A percentile compares a stretch with the other conserved stretches of the same genome.
Evolutionary conservation across 1,140 invertebrate genomes (phyloP).

Genomic region (Drosophila bipectinata): DNA sequence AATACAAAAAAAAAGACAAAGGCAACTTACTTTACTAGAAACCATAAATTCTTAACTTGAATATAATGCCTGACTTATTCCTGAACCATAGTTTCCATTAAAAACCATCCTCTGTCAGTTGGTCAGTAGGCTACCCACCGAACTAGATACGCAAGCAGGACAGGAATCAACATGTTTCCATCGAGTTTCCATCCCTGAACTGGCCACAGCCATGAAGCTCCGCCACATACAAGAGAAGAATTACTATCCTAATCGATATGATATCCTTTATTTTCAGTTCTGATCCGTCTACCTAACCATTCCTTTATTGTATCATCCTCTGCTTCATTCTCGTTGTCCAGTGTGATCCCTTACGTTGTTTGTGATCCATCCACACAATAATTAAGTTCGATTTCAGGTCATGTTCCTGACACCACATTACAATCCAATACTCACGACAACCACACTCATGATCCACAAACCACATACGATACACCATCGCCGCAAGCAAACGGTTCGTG

Average conservation of each 20-base stretch:
- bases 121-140: not conserved
- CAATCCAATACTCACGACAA: not conserved
- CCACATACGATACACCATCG: not conserved
- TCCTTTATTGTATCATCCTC: not conserved
- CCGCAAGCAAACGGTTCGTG: slow-evolving; percentile 2
- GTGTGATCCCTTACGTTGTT: slow-evolving; percentile 12
- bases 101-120: not conserved
- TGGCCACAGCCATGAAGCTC: slow-evolving; percentile 42
- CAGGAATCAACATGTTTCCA: not conserved
- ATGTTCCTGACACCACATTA: too few relatives aligned
- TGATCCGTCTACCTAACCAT: not conserved
- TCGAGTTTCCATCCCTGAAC: slow-evolving; percentile 1
- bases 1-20: slow-evolving; percentile 1
- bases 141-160: slow-evolving; percentile 37
- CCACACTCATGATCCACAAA: not conserved
- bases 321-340: not conserved
- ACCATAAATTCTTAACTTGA: not conserved
- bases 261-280: slow-evolving; percentile 2
- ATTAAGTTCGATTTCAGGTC: too few relatives aligned
- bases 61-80: not conserved
- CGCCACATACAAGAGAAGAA: slow-evolving; percentile 34
- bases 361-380: slow-evolving; percentile 3
- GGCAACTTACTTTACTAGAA: not conserved
- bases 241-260: slow-evolving; percentile 14
- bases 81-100: not conserved